Base-by-base conservation (phyloP, 2,888 invertebrate genomes). In the Andricus quercusramuli region DNA sequence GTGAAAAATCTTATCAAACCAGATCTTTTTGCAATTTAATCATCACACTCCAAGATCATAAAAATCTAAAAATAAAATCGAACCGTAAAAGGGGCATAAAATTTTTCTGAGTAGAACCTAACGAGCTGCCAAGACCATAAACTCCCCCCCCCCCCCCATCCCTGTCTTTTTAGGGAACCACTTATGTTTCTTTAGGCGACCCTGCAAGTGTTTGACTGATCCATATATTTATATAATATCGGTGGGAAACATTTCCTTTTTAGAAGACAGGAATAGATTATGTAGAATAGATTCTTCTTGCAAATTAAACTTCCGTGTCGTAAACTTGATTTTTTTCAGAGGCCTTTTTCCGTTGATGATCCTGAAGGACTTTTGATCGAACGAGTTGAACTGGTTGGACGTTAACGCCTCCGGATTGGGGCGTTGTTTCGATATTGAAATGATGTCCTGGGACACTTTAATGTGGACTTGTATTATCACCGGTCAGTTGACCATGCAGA, bases 371-470 rank as follows among this genome's bases (percentile, higher is more conserved):
- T 56, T 56, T 76, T 32, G n/a, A 68, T 68, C 47, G 83, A 83
- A 86, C 86, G 81, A 81, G 86, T 85, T 83, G 78, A 82, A 85
- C 85, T 85, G 84, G 86, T 85, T 80, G 81, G 56, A 81, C 85
- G 66, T 67, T 51, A 79, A 79, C 83, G 82, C 79, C 70, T 80
- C 77, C 68, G 76, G 74, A 77, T 74, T 64, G 65, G 83, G 79
- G 83, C 81, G 77, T 84, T 83, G 65, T 82, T 84, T 67, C 67
- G 62, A 80, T 80, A 56, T 78, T 79, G 67, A 83, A 78, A 83
- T 84, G 68, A 83, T 78, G 81, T 68, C 59, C 59, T 68, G 78
- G 83, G 81, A 78, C 80, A 79, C 77, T 78, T 80, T 83, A 83
- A 81, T 78, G 41, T 76, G 68, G 44, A 65, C n/a, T 76, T 22